Conservation (phyloP, 1,140 invertebrate genomes). For the Magallana angulata region DNA sequence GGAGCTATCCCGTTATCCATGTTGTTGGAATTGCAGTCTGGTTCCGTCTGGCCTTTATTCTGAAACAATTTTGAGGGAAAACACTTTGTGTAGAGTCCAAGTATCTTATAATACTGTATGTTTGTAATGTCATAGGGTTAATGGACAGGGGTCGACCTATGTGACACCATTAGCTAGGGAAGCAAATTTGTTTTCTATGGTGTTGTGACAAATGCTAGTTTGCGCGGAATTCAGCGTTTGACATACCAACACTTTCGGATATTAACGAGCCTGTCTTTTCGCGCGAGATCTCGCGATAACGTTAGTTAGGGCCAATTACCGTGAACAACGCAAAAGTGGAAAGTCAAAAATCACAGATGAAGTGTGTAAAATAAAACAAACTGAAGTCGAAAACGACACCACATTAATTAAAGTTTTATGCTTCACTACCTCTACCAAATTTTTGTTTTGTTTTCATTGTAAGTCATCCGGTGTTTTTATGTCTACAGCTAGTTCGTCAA, state of each 20-base stretch:
- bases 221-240: slow-evolving; percentile 11
- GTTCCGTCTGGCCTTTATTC: neutral
- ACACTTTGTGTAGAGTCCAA: neutral
- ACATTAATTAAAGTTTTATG: no score
- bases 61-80: slow-evolving; percentile 8
- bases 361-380: slow-evolving; percentile 1
- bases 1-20: slow-evolving; percentile 34
- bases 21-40: slow-evolving; percentile 50
- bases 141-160: slow-evolving; percentile 6
- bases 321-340: neutral
- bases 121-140: neutral
- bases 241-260: neutral
- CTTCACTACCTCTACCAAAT: no score
- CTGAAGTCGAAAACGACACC: no score
- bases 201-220: slow-evolving; percentile 27
- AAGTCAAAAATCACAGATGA: neutral
- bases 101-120: slow-evolving; percentile 4
- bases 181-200: slow-evolving; percentile 9
- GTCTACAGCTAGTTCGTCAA: no score
- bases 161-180: neutral
- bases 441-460: no score
- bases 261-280: slow-evolving; percentile 5
- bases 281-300: slow-evolving; percentile 10
- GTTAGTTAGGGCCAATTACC: slow-evolving; percentile 6
- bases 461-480: no score